Evolutionary conservation across 2,113 vertebrate genomes (phyloP).

Genomic region (Vidua chalybeata): DNA sequence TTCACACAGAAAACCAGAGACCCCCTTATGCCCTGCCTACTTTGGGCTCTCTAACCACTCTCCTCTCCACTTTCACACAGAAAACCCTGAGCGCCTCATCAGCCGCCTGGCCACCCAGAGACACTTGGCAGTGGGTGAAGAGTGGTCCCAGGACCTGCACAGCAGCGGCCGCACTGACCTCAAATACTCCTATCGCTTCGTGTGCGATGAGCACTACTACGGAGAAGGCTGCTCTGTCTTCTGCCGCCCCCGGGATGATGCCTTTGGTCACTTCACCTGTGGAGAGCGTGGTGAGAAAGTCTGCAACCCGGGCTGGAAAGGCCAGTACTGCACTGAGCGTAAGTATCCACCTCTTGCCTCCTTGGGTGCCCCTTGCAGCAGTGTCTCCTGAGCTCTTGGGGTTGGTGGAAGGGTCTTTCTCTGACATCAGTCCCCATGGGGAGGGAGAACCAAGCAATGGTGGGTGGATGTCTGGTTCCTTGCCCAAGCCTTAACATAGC

Average conservation of each 20-base stretch:
- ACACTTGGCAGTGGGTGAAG: slow-evolving; percentile 92
- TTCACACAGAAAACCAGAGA: slow-evolving; percentile 81
- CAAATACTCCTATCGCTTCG: slow-evolving; percentile 95
- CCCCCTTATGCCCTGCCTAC: neutral
- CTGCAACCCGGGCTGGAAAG: slow-evolving; percentile 97
- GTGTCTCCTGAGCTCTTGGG: neutral
- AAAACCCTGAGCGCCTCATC: slow-evolving; percentile 92
- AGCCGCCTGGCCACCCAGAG: slow-evolving; percentile 94
- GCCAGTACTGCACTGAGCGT: slow-evolving; percentile 96
- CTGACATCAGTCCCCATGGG: neutral
- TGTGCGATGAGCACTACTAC: slow-evolving; percentile 95
- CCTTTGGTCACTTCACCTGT: slow-evolving; percentile 96
- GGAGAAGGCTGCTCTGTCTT: slow-evolving; percentile 97
- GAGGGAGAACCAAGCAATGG: neutral
- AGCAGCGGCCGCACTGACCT: slow-evolving; percentile 87
- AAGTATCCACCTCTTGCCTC: slow-evolving; percentile 69
- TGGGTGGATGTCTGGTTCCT: neutral
- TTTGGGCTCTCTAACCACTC: neutral
- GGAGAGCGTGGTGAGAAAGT: slow-evolving; percentile 95
- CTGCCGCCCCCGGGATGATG: slow-evolving; percentile 92
- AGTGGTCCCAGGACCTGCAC: slow-evolving; percentile 96
- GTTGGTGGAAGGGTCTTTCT: neutral
- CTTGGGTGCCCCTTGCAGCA: neutral
- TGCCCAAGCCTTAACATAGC: neutral
- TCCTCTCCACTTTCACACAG: slow-evolving; percentile 64